Evolutionary conservation across 2,797 vertebrate species (phyloP).

Genomic region (Passerculus sandwichensis): DNA sequence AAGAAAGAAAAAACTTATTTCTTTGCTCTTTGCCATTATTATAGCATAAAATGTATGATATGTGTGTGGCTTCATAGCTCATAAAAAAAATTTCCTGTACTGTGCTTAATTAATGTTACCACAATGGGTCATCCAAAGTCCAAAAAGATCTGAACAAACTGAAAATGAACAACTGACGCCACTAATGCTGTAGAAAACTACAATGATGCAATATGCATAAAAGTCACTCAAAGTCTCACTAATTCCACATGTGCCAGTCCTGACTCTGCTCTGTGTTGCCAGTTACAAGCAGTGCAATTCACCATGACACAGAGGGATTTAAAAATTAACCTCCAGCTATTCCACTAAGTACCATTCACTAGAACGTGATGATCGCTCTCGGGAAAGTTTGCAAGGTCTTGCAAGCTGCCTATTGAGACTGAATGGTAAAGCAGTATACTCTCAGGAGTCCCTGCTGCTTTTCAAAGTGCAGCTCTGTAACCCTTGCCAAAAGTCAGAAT

Average conservation of each 20-base stretch:
- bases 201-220: neutral
- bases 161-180: neutral
- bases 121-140: neutral
- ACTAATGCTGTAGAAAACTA: neutral
- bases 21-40: neutral
- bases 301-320: slow-evolving; percentile 34
- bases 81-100: neutral
- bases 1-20: neutral
- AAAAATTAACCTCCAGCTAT: slow-evolving; percentile 57
- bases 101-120: neutral
- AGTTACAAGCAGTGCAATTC: slow-evolving; percentile 40
- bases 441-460: slow-evolving; percentile 27
- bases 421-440: slow-evolving; percentile 10
- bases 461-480: slow-evolving; percentile 31
- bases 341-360: slow-evolving; percentile 39
- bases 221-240: neutral
- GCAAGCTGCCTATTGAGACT: slow-evolving; percentile 25
- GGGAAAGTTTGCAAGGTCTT: slow-evolving; percentile 39
- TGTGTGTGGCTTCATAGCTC: neutral
- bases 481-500: slow-evolving; percentile 31
- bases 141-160: neutral
- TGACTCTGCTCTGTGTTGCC: neutral
- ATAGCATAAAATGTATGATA: neutral
- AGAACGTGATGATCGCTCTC: slow-evolving; percentile 21
- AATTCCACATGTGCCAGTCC: neutral